Conservation (phyloP, 2,113 vertebrate species). For the Calonectris borealis region DNA sequence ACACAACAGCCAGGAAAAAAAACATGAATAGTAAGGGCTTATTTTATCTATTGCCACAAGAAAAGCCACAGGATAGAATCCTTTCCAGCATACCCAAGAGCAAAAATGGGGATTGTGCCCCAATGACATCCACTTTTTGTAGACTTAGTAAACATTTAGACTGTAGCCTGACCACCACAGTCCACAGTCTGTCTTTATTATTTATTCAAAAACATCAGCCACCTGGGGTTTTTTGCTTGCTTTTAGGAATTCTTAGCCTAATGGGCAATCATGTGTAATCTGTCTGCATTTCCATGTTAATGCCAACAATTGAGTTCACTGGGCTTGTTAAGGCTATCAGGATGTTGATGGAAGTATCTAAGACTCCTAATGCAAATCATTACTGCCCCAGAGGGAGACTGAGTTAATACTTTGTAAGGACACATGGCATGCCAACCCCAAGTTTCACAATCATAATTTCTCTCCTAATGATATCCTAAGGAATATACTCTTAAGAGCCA, state of each 20-base stretch:
- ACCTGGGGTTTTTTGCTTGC: neutral
- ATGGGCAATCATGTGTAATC: neutral
- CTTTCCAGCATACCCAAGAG: neutral
- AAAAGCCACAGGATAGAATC: neutral
- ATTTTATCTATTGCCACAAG: neutral
- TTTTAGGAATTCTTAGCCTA: neutral
- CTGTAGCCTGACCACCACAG: neutral
- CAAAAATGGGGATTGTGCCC: neutral
- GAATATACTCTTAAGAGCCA: neutral
- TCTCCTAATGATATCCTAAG: neutral
- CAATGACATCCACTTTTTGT: neutral
- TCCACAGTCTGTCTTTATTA: neutral
- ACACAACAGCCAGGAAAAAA: neutral
- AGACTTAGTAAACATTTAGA: neutral
- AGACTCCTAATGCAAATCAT: neutral
- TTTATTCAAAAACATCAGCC: neutral
- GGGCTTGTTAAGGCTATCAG: neutral
- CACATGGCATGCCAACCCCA: neutral
- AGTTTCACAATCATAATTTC: neutral
- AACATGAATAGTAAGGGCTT: neutral
- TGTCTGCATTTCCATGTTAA: neutral
- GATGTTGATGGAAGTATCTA: neutral
- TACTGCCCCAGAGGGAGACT: neutral
- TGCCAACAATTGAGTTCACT: neutral
- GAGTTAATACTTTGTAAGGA: neutral